Percentiles rank a stretch among this genome's conserved stretches.
phyloP scores from a whole-genome alignment of 1,140 invertebrate species.

The Oppia nitens region DNA sequence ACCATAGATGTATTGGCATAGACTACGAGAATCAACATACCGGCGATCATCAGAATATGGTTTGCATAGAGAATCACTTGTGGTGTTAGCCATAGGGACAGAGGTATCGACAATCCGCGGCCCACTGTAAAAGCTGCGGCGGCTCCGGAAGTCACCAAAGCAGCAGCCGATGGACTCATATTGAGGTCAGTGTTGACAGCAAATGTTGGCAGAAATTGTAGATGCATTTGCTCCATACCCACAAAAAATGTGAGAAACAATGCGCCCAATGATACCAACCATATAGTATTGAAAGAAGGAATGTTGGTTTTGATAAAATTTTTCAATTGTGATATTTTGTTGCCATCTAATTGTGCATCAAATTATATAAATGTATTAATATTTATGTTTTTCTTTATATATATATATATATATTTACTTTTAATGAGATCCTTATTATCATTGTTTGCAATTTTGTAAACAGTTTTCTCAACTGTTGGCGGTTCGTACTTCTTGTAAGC shows the following conservation, averaged over 20 bases:
- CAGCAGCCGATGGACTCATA: constrained; percentile 11
- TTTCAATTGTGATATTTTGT: not conserved
- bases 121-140: constrained; percentile 11
- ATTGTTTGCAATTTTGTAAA: not conserved
- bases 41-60: constrained; percentile 3
- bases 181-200: constrained; percentile 11
- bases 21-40: constrained; percentile 1
- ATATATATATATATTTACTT: no score
- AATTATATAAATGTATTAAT: no score
- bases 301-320: not conserved
- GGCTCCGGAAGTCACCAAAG: constrained; percentile 8
- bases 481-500: constrained; percentile 8
- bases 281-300: constrained; percentile 3
- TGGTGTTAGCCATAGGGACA: constrained; percentile 10
- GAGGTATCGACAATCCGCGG: constrained; percentile 10
- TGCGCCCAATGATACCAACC: constrained; percentile 12
- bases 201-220: constrained; percentile 17
- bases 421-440: not conserved
- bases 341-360: not conserved
- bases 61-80: constrained; percentile 12
- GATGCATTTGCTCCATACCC: constrained; percentile 14
- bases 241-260: constrained; percentile 13
- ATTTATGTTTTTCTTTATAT: no score
- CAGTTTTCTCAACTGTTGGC: not conserved
- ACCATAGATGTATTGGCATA: constrained; percentile 1